Evolutionary conservation across 1,140 invertebrate genomes (phyloP).

Genomic region (Oreohelix idahoensis): DNA sequence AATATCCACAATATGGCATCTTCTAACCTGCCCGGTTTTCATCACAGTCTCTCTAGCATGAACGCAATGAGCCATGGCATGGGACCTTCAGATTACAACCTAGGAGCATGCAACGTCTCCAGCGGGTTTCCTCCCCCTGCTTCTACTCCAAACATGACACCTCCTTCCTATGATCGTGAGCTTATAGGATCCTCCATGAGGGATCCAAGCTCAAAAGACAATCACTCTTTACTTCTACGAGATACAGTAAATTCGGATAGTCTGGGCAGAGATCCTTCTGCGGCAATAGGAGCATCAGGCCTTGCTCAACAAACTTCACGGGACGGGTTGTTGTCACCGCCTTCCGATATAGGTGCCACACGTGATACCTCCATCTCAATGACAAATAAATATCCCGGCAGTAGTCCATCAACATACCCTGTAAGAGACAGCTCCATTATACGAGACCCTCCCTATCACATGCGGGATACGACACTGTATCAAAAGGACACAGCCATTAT

Average conservation of each 20-base stretch:
- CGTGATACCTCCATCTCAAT: not conserved
- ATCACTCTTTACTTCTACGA: not conserved
- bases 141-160: conserved; percentile 20
- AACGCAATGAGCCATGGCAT: not conserved
- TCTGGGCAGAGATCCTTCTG: not conserved
- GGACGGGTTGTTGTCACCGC: not conserved
- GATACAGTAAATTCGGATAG: not conserved
- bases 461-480: not conserved
- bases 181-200: conserved; percentile 18
- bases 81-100: conserved; percentile 23
- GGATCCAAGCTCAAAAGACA: not conserved
- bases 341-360: not conserved
- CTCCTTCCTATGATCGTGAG: conserved; percentile 29
- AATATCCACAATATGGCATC: conserved; percentile 25
- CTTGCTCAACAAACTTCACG: not conserved
- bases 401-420: conserved; percentile 6
- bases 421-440: not conserved
- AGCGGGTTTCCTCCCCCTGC: conserved; percentile 9
- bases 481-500: not conserved
- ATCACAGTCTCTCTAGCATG: conserved; percentile 11
- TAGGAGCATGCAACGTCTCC: not conserved
- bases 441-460: conserved; percentile 1
- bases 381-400: conserved; percentile 21
- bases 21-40: conserved; percentile 7
- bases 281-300: not conserved